phyloP scores from a whole-genome alignment of 92 coral and sea anemone species.

The Diadumene lineata region DNA sequence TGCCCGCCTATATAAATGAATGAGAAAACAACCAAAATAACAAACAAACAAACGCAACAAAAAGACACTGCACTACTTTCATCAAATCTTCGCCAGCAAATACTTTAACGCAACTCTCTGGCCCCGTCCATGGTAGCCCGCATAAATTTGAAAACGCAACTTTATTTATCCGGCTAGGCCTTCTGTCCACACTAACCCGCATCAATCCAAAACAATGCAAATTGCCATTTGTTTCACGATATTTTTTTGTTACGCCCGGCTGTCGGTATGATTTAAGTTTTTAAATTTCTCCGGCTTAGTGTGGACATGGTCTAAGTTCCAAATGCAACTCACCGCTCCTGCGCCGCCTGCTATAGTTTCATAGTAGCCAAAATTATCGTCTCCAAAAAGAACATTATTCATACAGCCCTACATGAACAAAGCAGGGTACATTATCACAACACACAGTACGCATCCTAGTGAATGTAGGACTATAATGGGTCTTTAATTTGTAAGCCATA shows the following conservation, averaged over 20 bases:
- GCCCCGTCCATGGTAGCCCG: no score
- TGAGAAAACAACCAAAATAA: neutral
- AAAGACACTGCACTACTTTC: no score
- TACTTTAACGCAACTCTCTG: no score
- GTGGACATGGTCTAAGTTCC: neutral
- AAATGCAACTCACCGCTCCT: conserved; percentile 89
- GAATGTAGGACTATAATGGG: conserved; percentile 11
- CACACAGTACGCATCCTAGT: neutral
- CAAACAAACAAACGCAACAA: neutral
- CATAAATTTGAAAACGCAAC: no score
- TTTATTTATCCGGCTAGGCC: no score
- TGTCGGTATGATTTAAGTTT: neutral
- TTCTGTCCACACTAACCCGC: no score
- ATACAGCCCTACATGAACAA: conserved; percentile 87
- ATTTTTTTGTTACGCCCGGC: no score
- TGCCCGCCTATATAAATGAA: no score
- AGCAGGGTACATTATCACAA: conserved; percentile 8
- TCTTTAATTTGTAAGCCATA: no score
- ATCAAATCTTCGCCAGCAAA: no score
- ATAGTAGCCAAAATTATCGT: conserved; percentile 91
- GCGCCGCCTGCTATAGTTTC: conserved; percentile 98
- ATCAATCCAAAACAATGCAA: no score
- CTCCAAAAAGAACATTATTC: conserved; percentile 98
- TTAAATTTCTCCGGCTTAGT: neutral
- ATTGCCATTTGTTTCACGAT: no score